phyloP scores from a whole-genome alignment of 2,797 vertebrate species.

The Neosilurus mollespiculum region DNA sequence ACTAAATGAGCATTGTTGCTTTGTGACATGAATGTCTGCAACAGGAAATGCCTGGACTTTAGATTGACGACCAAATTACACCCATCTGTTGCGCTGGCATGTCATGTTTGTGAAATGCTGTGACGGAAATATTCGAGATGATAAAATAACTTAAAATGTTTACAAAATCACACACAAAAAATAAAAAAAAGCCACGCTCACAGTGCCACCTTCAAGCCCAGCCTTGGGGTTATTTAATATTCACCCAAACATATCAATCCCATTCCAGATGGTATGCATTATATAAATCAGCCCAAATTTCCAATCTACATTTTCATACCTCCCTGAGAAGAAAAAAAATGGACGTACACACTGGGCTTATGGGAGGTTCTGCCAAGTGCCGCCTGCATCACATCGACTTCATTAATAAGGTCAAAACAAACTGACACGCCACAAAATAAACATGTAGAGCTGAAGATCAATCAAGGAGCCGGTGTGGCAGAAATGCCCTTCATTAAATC shows the following conservation, averaged over 20 bases:
- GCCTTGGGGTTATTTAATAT: slow-evolving; percentile 33
- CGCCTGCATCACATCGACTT: slow-evolving; percentile 51
- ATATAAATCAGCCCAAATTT: slow-evolving; percentile 41
- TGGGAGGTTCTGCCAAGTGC: slow-evolving; percentile 23
- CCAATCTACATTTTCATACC: slow-evolving; percentile 50
- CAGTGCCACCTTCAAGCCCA: slow-evolving; percentile 17
- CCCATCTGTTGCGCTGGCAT: slow-evolving; percentile 37
- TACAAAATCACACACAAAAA: slow-evolving; percentile 29
- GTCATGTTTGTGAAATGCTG: background rate
- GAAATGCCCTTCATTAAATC: slow-evolving; percentile 51
- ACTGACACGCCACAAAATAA: slow-evolving; percentile 42
- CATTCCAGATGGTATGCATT: slow-evolving; percentile 47
- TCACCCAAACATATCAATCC: slow-evolving; percentile 26
- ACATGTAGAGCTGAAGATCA: slow-evolving; percentile 51
- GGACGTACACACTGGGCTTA: slow-evolving; percentile 3
- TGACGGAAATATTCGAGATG: slow-evolving; percentile 21
- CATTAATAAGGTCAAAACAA: slow-evolving; percentile 57
- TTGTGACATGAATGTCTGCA: slow-evolving; percentile 25
- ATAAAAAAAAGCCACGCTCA: slow-evolving; percentile 8
- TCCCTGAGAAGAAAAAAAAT: background rate
- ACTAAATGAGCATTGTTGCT: slow-evolving; percentile 44
- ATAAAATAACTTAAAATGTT: slow-evolving; percentile 32
- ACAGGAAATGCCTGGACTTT: slow-evolving; percentile 22
- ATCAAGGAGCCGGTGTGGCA: slow-evolving; percentile 43
- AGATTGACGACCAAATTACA: slow-evolving; percentile 44